Evolutionary conservation across 2,888 invertebrate species (phyloP).

Genomic region (Eupeodes luniger): DNA sequence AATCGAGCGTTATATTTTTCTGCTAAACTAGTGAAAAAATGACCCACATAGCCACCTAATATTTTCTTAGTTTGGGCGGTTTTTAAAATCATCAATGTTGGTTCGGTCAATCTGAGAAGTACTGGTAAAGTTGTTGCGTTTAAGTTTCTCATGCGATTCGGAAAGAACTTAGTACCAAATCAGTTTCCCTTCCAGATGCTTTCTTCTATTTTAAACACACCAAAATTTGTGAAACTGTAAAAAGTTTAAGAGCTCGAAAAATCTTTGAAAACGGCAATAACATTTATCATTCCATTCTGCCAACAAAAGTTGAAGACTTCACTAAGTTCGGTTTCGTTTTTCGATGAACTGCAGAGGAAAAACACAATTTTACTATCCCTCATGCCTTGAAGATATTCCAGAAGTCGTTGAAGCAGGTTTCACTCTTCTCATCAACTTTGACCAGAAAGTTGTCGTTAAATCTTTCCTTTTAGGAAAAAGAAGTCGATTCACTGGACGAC

Average conservation of each 20-base stretch:
- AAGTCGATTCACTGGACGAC: too few species aligned
- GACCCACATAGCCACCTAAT: slow-evolving; percentile 79
- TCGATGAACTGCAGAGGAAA: neutral
- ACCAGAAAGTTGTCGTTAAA: neutral
- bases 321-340: neutral
- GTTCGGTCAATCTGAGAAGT: neutral
- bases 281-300: neutral
- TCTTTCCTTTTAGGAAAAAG: neutral
- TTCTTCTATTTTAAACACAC: neutral
- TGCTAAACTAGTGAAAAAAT: slow-evolving; percentile 79
- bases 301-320: neutral
- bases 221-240: neutral
- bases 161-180: neutral
- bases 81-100: neutral
- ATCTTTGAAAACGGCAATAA: neutral
- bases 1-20: slow-evolving; percentile 78
- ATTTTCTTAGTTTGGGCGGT: neutral
- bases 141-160: neutral
- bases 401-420: neutral
- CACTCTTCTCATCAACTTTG: neutral
- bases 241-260: neutral
- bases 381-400: neutral
- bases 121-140: slow-evolving; percentile 1
- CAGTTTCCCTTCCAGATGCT: neutral
- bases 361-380: neutral